Evolutionary conservation across 2,797 vertebrate species (phyloP).

Genomic region (Oreochromis grahami): DNA sequence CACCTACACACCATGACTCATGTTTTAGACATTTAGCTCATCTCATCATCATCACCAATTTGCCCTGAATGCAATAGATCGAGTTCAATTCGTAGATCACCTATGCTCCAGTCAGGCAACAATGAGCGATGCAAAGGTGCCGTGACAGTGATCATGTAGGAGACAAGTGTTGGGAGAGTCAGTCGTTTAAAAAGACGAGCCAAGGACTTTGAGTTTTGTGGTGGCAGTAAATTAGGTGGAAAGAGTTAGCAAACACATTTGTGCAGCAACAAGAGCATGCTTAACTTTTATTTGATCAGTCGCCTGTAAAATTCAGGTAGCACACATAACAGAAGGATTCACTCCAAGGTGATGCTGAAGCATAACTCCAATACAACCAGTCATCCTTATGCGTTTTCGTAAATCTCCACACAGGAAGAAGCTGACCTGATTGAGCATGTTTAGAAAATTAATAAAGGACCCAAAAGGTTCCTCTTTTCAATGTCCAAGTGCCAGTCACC

Average conservation of each 20-base stretch:
- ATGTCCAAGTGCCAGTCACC: neutral
- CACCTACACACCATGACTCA: constrained; percentile 61
- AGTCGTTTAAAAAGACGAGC: constrained; percentile 1
- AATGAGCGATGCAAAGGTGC: constrained; percentile 1
- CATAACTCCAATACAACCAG: neutral
- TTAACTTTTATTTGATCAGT: neutral
- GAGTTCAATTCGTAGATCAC: constrained; percentile 26
- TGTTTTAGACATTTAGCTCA: constrained; percentile 49
- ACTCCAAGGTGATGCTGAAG: neutral
- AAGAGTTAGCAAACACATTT: neutral
- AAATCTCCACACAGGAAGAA: neutral
- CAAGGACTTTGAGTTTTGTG: neutral
- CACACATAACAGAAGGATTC: neutral
- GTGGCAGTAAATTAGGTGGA: constrained; percentile 16
- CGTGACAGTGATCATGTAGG: neutral
- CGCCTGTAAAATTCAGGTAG: neutral
- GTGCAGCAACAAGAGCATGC: neutral
- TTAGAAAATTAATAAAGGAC: neutral
- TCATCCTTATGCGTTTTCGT: neutral
- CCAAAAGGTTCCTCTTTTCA: neutral
- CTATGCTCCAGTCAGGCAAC: constrained; percentile 6
- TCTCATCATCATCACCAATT: constrained; percentile 35
- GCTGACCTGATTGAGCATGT: neutral
- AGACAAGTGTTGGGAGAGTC: constrained; percentile 15
- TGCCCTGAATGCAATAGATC: constrained; percentile 24